Base-by-base conservation (phyloP, 2,797 vertebrate species). In the Pelochelys cantorii region DNA sequence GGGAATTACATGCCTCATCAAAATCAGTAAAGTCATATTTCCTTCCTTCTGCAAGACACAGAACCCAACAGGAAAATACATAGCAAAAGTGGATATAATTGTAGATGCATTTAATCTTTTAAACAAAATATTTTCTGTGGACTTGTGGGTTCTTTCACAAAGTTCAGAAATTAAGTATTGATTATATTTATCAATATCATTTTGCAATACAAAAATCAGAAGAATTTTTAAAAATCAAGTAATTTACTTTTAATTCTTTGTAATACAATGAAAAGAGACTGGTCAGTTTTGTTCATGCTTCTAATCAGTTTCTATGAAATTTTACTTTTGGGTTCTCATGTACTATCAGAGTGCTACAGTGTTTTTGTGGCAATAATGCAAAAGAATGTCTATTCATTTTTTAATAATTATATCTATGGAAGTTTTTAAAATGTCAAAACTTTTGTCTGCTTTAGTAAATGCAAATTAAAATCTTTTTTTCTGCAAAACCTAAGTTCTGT, bases 1-100 rank as follows among this genome's bases (percentile, higher is more conserved):
- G 83, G 94, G 83, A 90, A 91, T 77, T 85, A 20, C 29, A 17
- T 84, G 53, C n/a, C 18, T 91, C 65, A 74, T 87, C 83, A 83
- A 34, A 90, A 81, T 84, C 56, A 89, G 48, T 87, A 53, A 37
- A n/a, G 13, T 75, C 37, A 12, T 52, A 81, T 87, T 87, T 79
- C 86, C 56, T 53, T 89, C 83, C n/a, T 0, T 85, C 77, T 89
- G 90, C 5, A 20, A 83, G 34, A 81, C 42, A 68, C 31, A 37
- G 62, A 87, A 53, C 1, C 4, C 87, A 81, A 42, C 42, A 62
- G 55, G 65, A 23, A 89, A 83, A 81, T 91, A 89, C 74, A 77
- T 11, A 55, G 42, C 42, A 93, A 88, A 90, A 83, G 65, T 68
- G 23, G 22, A 59, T 25, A 23, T 59, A 59, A 59, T 11, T 25